These are phyloP conservation scores for Atopsyche davidsoni DNA, from an alignment of 1,140 invertebrate species.

Conservation along the genomic window DNA sequence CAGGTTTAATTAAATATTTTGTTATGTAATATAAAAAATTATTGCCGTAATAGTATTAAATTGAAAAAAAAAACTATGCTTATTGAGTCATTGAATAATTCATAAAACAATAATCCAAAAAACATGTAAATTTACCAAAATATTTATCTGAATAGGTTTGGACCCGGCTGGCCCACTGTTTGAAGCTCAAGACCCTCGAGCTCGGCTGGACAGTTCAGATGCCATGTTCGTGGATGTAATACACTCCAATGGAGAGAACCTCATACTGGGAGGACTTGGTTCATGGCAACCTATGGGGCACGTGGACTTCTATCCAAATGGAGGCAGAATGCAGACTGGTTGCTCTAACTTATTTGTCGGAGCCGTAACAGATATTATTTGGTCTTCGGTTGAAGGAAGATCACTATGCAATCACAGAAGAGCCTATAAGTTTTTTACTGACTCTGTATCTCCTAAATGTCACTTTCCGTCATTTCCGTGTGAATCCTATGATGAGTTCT, in stretches of 20 bases:
- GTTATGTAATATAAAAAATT: not conserved
- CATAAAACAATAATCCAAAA: not conserved
- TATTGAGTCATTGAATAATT: too few relatives aligned
- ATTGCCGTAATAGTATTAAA: not conserved
- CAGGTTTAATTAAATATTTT: slow-evolving; percentile 49
- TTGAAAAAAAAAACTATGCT: too few relatives aligned
- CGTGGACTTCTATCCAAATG: slow-evolving; percentile 89
- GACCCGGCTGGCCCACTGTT: slow-evolving; percentile 88
- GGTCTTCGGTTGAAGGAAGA: slow-evolving; percentile 76
- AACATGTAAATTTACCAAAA: not conserved
- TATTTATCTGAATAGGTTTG: slow-evolving; percentile 53
- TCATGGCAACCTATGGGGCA: slow-evolving; percentile 83
- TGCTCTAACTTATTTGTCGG: slow-evolving; percentile 81
- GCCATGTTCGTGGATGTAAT: slow-evolving; percentile 92
- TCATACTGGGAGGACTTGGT: slow-evolving; percentile 77
- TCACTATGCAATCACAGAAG: slow-evolving; percentile 86
- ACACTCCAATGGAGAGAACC: slow-evolving; percentile 86
- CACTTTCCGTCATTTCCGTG: slow-evolving; percentile 85
- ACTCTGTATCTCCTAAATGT: slow-evolving; percentile 84
- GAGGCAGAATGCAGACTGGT: slow-evolving; percentile 83
- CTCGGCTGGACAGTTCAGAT: slow-evolving; percentile 74
- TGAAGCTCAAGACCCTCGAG: slow-evolving; percentile 76
- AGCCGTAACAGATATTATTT: slow-evolving; percentile 84
- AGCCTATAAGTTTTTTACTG: slow-evolving; percentile 90
- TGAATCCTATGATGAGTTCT: slow-evolving; percentile 76